Percentiles rank a stretch among this genome's conserved stretches.
phyloP scores from a whole-genome alignment of 2,113 vertebrate genomes.

The Atlantisia rogersi region DNA sequence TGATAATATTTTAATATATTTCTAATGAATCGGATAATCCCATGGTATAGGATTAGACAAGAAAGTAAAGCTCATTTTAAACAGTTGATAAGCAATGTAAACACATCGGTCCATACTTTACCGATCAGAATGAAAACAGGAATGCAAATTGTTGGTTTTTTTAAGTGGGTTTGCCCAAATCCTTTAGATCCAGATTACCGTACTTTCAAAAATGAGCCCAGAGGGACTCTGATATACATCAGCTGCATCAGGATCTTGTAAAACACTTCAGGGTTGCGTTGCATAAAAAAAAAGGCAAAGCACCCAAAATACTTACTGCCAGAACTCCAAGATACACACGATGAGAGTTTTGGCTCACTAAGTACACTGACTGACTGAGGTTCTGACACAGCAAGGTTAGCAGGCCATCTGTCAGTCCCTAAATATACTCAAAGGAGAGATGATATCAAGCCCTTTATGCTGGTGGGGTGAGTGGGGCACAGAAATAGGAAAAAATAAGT shows the following conservation, averaged over 20 bases:
- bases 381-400: neutral
- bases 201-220: neutral
- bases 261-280: neutral
- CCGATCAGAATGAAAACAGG: neutral
- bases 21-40: neutral
- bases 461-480: accelerated
- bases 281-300: neutral
- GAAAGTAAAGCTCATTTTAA: neutral
- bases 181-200: neutral
- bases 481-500: neutral
- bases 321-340: neutral
- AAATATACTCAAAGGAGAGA: neutral
- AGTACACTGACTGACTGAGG: neutral
- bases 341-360: neutral
- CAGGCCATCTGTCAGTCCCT: neutral
- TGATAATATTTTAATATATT: neutral
- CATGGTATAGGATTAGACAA: neutral
- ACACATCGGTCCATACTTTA: neutral
- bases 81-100: neutral
- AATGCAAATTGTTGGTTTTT: neutral
- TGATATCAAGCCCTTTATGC: neutral
- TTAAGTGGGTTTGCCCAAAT: neutral
- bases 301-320: accelerated
- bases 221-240: neutral
- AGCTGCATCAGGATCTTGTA: neutral